A percentile compares a stretch with the other conserved stretches of the same genome.
Conservation (phyloP, 2,797 vertebrate genomes). For the Mormyrus hasselquistii region DNA sequence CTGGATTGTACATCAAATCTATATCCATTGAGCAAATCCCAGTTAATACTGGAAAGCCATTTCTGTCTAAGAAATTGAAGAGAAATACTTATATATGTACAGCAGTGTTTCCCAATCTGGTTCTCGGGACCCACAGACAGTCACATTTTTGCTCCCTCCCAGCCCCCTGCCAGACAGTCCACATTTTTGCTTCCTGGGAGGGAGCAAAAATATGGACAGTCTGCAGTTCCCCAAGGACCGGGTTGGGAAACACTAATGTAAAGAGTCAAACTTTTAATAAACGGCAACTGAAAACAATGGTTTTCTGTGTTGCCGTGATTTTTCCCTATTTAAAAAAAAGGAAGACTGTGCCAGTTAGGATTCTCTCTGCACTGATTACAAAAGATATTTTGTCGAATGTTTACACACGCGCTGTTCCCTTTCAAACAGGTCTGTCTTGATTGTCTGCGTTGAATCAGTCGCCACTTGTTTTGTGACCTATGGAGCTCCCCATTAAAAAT, state of each 20-base stretch:
- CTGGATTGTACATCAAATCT: background rate
- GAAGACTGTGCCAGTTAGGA: background rate
- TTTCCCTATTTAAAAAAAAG: background rate
- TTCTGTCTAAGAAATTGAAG: background rate
- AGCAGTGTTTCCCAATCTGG: background rate
- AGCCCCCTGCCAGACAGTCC: background rate
- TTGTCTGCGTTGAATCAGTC: slow-evolving; percentile 59
- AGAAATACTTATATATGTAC: background rate
- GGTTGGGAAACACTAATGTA: background rate
- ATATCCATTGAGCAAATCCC: background rate
- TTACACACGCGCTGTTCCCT: slow-evolving; percentile 62
- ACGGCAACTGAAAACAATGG: background rate
- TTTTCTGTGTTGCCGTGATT: background rate
- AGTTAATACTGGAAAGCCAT: background rate
- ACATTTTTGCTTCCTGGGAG: background rate
- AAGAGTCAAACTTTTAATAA: background rate
- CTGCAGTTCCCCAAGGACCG: background rate
- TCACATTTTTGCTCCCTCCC: background rate
- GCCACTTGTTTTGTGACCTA: slow-evolving; percentile 63
- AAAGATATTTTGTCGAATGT: slow-evolving; percentile 60
- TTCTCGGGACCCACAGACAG: background rate
- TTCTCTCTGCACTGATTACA: background rate
- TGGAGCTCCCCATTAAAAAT: slow-evolving; percentile 36
- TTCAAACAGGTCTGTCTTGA: slow-evolving; percentile 57
- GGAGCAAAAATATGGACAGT: background rate